A percentile compares a stretch with the other conserved stretches of the same genome.
phyloP scores from a whole-genome alignment of 1,140 invertebrate genomes.

The Anoplophora glabripennis region DNA sequence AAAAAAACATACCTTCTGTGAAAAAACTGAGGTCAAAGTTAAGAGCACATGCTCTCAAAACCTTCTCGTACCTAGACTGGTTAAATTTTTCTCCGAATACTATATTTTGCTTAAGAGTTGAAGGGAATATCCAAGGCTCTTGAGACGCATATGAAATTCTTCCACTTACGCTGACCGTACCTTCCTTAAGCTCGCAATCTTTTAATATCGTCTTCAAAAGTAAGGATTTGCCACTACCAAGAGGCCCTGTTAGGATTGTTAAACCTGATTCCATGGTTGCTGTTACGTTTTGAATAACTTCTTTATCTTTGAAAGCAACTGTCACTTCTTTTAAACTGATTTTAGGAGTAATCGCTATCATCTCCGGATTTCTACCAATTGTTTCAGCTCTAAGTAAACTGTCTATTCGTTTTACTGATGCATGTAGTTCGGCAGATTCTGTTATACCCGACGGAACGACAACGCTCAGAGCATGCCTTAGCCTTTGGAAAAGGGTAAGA shows the following conservation, averaged over 20 bases:
- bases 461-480: constrained; percentile 69
- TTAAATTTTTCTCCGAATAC: constrained; percentile 58
- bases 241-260: constrained; percentile 69
- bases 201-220: constrained; percentile 66
- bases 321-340: constrained; percentile 18
- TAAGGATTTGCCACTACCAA: constrained; percentile 78
- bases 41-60: constrained; percentile 25
- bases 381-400: constrained; percentile 23
- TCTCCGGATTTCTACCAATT: constrained; percentile 4
- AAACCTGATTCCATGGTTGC: constrained; percentile 59
- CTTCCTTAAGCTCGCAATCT: constrained; percentile 63
- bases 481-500: constrained; percentile 69
- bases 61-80: constrained; percentile 44
- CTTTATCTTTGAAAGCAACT: constrained; percentile 30
- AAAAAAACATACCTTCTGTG: constrained; percentile 53
- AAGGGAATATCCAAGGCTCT: constrained; percentile 68
- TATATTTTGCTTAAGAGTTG: constrained; percentile 58
- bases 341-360: constrained; percentile 15
- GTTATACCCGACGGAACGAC: constrained; percentile 68
- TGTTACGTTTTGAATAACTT: constrained; percentile 59
- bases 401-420: constrained; percentile 24
- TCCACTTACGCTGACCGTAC: constrained; percentile 57
- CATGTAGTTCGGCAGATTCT: constrained; percentile 52
- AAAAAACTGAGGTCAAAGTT: constrained; percentile 22
- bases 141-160: constrained; percentile 65